phyloP scores from a whole-genome alignment of 2,888 invertebrate species.

The Melitaea athalia region DNA sequence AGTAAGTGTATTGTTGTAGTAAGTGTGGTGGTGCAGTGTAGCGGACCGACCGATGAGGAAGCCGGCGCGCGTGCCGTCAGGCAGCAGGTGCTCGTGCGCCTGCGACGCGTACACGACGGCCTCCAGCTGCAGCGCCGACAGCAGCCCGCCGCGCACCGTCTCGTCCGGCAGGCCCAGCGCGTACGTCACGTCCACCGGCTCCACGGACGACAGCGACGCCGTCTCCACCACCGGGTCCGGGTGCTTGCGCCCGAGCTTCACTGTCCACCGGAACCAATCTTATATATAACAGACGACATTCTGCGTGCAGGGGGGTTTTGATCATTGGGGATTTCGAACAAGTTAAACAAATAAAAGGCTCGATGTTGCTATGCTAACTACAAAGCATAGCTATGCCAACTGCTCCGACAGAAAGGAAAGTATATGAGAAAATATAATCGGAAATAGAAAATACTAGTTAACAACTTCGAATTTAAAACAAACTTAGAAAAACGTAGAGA shows the following conservation, averaged over 20 bases:
- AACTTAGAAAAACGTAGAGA: not conserved
- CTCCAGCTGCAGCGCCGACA: constrained; percentile 98
- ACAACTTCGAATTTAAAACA: not conserved
- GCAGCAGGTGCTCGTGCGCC: constrained; percentile 95
- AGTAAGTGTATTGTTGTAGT: too few relatives aligned
- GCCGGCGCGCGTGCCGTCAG: constrained; percentile 95
- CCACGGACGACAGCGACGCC: constrained; percentile 97
- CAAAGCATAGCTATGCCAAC: too few relatives aligned
- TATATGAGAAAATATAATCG: too few relatives aligned
- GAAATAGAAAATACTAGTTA: too few relatives aligned
- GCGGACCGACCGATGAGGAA: constrained; percentile 92
- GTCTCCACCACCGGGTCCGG: constrained; percentile 99
- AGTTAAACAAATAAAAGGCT: too few relatives aligned
- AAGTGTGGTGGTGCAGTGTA: not conserved
- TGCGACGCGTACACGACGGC: constrained; percentile 98
- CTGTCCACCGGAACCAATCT: constrained; percentile 63
- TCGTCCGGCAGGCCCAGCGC: constrained; percentile 91
- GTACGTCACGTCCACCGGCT: constrained; percentile 96
- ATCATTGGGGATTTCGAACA: too few relatives aligned
- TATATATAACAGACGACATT: too few relatives aligned
- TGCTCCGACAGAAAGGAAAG: too few relatives aligned
- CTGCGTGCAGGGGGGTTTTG: too few relatives aligned
- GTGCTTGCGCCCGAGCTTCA: constrained; percentile 96
- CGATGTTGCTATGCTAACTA: too few relatives aligned
- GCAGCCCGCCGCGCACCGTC: constrained; percentile 90